A percentile compares a stretch with the other conserved stretches of the same genome.
Evolutionary conservation across 2,797 vertebrate genomes (phyloP).

Genomic region (Chanos chanos): DNA sequence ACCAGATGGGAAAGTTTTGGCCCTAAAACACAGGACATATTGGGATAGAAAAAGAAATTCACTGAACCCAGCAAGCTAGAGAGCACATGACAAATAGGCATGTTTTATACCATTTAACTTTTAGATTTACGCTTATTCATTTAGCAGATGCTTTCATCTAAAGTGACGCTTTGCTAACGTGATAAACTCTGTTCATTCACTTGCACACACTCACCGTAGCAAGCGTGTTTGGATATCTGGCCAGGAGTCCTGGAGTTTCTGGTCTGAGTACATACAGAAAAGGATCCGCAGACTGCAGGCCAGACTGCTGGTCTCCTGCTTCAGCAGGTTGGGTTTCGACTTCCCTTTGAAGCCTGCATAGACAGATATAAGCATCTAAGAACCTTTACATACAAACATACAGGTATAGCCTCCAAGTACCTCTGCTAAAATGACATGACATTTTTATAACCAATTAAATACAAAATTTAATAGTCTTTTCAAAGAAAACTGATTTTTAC

Average conservation of each 20-base stretch:
- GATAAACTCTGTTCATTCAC: background rate
- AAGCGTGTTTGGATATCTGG: conserved; percentile 85
- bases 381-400: background rate
- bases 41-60: no score
- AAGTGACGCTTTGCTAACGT: background rate
- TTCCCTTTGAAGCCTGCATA: conserved; percentile 95
- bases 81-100: no score
- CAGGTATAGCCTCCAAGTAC: background rate
- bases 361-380: background rate
- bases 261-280: conserved; percentile 91
- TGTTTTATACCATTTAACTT: no score
- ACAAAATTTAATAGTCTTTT: no score
- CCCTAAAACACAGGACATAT: no score
- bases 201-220: conserved; percentile 77
- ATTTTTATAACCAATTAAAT: conserved; percentile 2
- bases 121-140: no score
- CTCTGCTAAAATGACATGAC: background rate
- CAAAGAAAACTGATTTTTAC: no score
- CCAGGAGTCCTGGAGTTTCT: conserved; percentile 81
- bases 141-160: background rate
- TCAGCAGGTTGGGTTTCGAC: conserved; percentile 94
- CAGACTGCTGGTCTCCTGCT: conserved; percentile 98
- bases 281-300: conserved; percentile 93
- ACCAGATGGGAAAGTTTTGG: no score
- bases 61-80: no score